Evolutionary conservation across 1,140 invertebrate species (phyloP).

Genomic region (honey bee (Apis mellifera)): DNA sequence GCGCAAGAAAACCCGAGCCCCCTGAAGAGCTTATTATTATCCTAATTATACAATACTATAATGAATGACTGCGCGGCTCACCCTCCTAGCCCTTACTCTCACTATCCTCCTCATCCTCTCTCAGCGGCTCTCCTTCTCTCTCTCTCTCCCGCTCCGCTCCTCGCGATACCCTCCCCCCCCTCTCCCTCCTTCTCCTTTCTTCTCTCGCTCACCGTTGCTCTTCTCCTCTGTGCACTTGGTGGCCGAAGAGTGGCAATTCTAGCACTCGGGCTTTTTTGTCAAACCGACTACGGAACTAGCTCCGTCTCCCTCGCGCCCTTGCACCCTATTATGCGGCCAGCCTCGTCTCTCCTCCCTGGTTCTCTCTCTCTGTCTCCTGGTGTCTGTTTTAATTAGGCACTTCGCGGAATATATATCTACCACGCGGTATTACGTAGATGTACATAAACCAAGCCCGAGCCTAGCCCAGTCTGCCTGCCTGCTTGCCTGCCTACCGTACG

Average conservation of each 20-base stretch:
- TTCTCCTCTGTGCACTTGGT: slow-evolving; percentile 74
- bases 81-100: slow-evolving; percentile 62
- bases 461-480: slow-evolving; percentile 54
- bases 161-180: slow-evolving; percentile 24
- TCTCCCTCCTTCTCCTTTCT: slow-evolving; percentile 49
- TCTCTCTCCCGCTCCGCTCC: slow-evolving; percentile 37
- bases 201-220: slow-evolving; percentile 67
- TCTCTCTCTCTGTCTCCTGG: slow-evolving; percentile 73
- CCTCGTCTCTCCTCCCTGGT: slow-evolving; percentile 54
- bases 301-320: slow-evolving; percentile 69
- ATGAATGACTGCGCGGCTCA: slow-evolving; percentile 73
- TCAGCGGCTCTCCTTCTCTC: slow-evolving; percentile 30
- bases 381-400: slow-evolving; percentile 82
- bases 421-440: slow-evolving; percentile 55
- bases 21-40: slow-evolving; percentile 80
- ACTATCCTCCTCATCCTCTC: slow-evolving; percentile 47
- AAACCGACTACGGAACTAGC: slow-evolving; percentile 72
- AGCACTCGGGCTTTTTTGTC: slow-evolving; percentile 77
- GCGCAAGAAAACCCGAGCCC: slow-evolving; percentile 71
- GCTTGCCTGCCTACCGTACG: slow-evolving; percentile 12
- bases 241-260: slow-evolving; percentile 80
- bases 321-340: slow-evolving; percentile 69
- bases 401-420: slow-evolving; percentile 71
- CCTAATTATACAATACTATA: slow-evolving; percentile 81
- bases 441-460: slow-evolving; percentile 53